phyloP scores from a whole-genome alignment of 1,140 invertebrate genomes.

The Brachystomella parvula region DNA sequence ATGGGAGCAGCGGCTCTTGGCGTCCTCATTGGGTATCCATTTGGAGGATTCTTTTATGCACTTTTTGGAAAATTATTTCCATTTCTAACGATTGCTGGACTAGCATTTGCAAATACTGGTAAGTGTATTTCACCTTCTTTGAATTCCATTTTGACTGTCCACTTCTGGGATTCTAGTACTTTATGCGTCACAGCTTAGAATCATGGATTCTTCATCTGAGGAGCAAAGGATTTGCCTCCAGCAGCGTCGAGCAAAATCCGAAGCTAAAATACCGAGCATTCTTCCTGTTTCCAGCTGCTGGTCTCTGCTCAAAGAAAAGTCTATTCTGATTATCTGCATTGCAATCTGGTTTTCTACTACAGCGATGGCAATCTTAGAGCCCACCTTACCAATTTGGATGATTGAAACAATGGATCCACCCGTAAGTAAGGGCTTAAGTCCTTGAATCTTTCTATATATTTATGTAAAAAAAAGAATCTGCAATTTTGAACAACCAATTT shows the following conservation, averaged over 20 bases:
- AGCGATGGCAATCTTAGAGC: constrained; percentile 70
- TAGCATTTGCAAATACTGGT: constrained; percentile 50
- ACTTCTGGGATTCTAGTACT: too few species aligned
- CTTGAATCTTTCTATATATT: not conserved
- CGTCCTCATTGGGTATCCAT: constrained; percentile 68
- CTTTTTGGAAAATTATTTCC: constrained; percentile 63
- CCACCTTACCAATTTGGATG: constrained; percentile 73
- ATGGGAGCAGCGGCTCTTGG: constrained; percentile 71
- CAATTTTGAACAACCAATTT: not conserved
- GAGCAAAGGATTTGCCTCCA: not conserved
- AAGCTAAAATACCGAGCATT: not conserved
- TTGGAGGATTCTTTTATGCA: constrained; percentile 66
- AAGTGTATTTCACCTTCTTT: constrained; percentile 4
- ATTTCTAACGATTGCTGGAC: constrained; percentile 57
- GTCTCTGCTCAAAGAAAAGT: constrained; percentile 27
- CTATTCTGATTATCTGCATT: constrained; percentile 35
- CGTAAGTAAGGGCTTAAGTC: constrained; percentile 43
- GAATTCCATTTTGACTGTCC: not conserved
- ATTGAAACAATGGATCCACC: constrained; percentile 61
- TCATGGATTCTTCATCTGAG: not conserved
- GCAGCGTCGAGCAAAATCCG: not conserved
- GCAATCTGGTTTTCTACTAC: constrained; percentile 59
- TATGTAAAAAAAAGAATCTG: not conserved
- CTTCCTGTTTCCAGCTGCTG: constrained; percentile 7
- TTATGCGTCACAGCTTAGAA: not conserved